These are phyloP conservation scores for Sprattus sprattus DNA, from an alignment of 2,113 vertebrate species.

Conservation along the genomic window DNA sequence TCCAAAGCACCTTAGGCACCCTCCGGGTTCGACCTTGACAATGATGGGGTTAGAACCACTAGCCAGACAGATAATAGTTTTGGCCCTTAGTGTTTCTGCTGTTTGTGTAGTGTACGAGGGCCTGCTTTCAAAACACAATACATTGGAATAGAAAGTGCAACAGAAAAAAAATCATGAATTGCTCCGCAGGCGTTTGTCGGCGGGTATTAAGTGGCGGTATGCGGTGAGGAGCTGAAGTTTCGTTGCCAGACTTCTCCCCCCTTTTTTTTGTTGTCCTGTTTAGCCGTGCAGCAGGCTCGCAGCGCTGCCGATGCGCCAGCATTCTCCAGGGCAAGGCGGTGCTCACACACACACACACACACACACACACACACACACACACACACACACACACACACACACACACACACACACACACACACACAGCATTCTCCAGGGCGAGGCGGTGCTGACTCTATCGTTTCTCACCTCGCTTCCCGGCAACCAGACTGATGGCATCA, in stretches of 20 bases:
- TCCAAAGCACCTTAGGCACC: background rate
- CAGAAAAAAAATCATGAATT: background rate
- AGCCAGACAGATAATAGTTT: background rate
- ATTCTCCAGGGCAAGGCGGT: slow-evolving; percentile 5
- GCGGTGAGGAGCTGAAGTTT: background rate
- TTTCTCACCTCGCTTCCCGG: slow-evolving; percentile 29
- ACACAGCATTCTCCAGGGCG: background rate
- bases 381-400: no score
- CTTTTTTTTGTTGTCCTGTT: background rate
- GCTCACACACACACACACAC: no score
- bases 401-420: no score
- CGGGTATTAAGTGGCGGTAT: background rate
- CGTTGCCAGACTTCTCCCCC: background rate
- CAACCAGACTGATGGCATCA: slow-evolving; percentile 31
- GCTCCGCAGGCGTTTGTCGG: background rate
- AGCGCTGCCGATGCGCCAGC: background rate
- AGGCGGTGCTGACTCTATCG: slow-evolving; percentile 36
- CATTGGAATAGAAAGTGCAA: background rate
- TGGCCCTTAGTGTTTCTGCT: background rate
- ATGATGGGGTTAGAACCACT: background rate
- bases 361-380: no score
- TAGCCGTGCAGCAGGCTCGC: background rate
- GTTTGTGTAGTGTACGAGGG: background rate
- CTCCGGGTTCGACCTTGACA: background rate
- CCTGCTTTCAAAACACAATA: background rate